phyloP scores from a whole-genome alignment of 1,140 invertebrate genomes.

The Hylaeus volcanicus region DNA sequence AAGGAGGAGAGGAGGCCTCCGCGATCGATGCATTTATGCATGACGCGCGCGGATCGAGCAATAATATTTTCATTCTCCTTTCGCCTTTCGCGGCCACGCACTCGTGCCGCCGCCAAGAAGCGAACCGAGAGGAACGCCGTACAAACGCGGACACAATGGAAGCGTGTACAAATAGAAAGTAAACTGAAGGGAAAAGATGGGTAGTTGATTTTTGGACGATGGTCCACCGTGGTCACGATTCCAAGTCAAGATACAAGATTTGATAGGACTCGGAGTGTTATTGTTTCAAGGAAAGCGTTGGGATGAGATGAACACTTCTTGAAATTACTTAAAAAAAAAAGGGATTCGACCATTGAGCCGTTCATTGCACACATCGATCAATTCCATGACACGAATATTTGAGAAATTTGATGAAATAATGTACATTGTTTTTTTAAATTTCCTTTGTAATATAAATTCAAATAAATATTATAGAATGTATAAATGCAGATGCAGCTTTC shows the following conservation, averaged over 20 bases:
- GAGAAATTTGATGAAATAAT: no score
- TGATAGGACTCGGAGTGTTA: no score
- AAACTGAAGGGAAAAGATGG: slow-evolving; percentile 15
- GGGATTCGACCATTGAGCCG: no score
- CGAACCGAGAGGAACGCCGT: slow-evolving; percentile 1
- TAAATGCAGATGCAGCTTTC: no score
- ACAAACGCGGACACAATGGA: slow-evolving; percentile 27
- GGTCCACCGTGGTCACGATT: not conserved
- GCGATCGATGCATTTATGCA: slow-evolving; percentile 72
- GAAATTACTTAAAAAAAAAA: no score
- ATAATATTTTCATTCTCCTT: slow-evolving; percentile 71
- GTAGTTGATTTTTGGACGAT: slow-evolving; percentile 5
- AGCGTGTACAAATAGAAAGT: slow-evolving; percentile 46
- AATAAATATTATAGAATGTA: no score
- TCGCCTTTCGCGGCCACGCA: slow-evolving; percentile 29
- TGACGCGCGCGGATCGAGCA: slow-evolving; percentile 65
- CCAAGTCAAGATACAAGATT: not conserved
- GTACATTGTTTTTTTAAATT: no score
- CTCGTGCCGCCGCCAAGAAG: slow-evolving; percentile 32
- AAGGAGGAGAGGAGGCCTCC: slow-evolving; percentile 47
- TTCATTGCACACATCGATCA: no score
- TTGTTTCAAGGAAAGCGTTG: no score
- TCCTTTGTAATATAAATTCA: no score
- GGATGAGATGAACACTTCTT: no score
- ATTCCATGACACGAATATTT: no score